Percentiles rank a stretch among this genome's conserved stretches.
phyloP scores from a whole-genome alignment of 30 jellyfish, hydroid and myxozoan species.

The Phacellophora camtschatica region DNA sequence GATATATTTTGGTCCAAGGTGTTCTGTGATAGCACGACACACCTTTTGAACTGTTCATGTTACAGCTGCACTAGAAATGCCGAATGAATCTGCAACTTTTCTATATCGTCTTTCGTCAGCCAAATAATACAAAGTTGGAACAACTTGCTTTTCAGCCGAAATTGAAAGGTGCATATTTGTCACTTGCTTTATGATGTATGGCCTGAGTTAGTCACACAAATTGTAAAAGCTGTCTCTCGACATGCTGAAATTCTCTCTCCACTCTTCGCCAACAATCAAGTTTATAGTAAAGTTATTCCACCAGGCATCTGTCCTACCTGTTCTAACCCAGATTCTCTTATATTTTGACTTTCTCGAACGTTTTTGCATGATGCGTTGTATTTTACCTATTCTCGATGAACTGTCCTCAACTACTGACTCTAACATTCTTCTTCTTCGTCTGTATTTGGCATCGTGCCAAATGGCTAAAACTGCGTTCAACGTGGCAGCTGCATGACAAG shows the following conservation, averaged over 20 bases:
- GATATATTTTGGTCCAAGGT: slow-evolving; percentile 41
- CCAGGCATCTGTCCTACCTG: slow-evolving; percentile 40
- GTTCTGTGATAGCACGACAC: neutral
- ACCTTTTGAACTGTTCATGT: slow-evolving; percentile 11
- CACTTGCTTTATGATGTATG: slow-evolving; percentile 22
- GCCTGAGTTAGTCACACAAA: slow-evolving; percentile 6
- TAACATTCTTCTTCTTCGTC: too few relatives aligned
- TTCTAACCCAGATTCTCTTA: slow-evolving; percentile 8
- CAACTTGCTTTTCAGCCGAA: slow-evolving; percentile 55
- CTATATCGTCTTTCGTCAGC: slow-evolving; percentile 61
- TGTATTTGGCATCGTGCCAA: too few relatives aligned
- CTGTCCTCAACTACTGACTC: neutral
- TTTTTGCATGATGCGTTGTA: neutral
- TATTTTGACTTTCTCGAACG: neutral
- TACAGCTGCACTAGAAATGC: slow-evolving; percentile 51
- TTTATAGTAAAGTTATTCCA: slow-evolving; percentile 4
- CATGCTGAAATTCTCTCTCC: slow-evolving; percentile 34
- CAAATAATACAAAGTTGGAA: slow-evolving; percentile 14
- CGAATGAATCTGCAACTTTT: slow-evolving; percentile 59
- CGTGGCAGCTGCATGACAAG: too few relatives aligned
- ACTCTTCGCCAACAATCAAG: slow-evolving; percentile 14
- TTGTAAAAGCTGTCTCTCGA: slow-evolving; percentile 1
- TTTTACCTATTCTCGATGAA: neutral
- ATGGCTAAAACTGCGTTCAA: too few relatives aligned
- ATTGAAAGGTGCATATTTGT: slow-evolving; percentile 23